Base-by-base conservation (phyloP, 2,888 invertebrate genomes). In the Gastrophysa polygoni region DNA sequence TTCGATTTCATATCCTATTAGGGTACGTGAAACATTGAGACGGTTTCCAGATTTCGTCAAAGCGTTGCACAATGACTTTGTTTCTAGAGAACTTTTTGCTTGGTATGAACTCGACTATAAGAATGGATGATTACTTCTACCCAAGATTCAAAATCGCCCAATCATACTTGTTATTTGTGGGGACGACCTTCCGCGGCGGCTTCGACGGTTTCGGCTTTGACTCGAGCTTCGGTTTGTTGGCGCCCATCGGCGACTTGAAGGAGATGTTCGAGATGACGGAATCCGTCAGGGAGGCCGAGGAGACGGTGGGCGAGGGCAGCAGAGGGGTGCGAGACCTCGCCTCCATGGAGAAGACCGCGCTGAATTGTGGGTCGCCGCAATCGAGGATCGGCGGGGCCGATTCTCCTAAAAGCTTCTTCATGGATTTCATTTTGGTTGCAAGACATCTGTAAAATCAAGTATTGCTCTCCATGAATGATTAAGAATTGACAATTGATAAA, bases 351-450 rank as follows among this genome's bases (percentile, higher is more conserved):
- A 88, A 82, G 0, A 88, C 89, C 32, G 89, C 89, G 64, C 89
- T 87, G 67, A 92, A 88, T 70, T 91, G 91, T 75, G 88, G 89
- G 73, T 92, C 92, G 57, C 88, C 88, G 75, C 89, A 90, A 64
- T 90, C 91, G 57, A 89, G 84, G 18, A 84, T 75, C 20, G 80
- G 80, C 1, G 80, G 77, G 49, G 77, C 78, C 68, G 85, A 86
- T 69, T 91, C 91, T 70, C 86, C 88, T n/a, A 87, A 89, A 63
- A 91, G 83, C 78, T 92, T 91, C 77, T 92, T 92, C 93, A 93
- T 93, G 0, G 89, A 91, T 77, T 92, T 92, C 91, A 93, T 93
- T 81, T 92, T 92, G 4, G 90, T 85, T 8, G 91, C 90, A 71
- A 93, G 85, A 75, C 92, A 93, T 67, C 91, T 88, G 68, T 88